phyloP scores from a whole-genome alignment of 2,797 vertebrate genomes.

The Xenopus petersii region DNA sequence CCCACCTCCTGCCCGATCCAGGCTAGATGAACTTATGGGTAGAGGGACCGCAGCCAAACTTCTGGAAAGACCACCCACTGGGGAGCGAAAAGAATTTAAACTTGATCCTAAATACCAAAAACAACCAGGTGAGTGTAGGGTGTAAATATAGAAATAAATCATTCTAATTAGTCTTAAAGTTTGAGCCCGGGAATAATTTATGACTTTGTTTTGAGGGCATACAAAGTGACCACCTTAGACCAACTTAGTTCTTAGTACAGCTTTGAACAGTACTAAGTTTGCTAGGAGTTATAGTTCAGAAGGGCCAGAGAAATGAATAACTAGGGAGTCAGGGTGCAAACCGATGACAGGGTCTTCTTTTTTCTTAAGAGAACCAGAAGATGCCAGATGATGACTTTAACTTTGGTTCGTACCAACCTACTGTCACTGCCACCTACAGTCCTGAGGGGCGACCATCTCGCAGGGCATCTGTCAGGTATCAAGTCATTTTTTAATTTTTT shows the following conservation, averaged over 20 bases:
- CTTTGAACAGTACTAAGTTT: background rate
- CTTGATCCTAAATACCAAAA: slow-evolving; percentile 63
- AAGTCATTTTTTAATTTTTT: too few relatives aligned
- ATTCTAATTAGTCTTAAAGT: too few relatives aligned
- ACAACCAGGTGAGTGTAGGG: slow-evolving; percentile 62
- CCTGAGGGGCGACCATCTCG: slow-evolving; percentile 71
- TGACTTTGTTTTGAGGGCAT: too few relatives aligned
- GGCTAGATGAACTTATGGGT: slow-evolving; percentile 82
- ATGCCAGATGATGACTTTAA: slow-evolving; percentile 65
- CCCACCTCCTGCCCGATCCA: slow-evolving; percentile 69
- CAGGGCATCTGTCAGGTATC: slow-evolving; percentile 77
- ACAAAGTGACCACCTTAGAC: too few relatives aligned
- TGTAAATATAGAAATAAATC: too few relatives aligned
- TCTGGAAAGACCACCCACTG: slow-evolving; percentile 61
- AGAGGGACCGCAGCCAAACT: slow-evolving; percentile 65
- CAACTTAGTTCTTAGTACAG: too few relatives aligned
- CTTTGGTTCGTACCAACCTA: slow-evolving; percentile 84
- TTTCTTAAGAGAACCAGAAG: slow-evolving; percentile 61
- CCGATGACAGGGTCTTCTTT: slow-evolving; percentile 7
- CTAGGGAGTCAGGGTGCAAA: background rate
- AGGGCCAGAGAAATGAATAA: too few relatives aligned
- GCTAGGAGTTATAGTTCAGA: too few relatives aligned
- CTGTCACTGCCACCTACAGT: slow-evolving; percentile 56
- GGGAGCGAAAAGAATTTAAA: slow-evolving; percentile 64
- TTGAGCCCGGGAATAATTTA: too few relatives aligned